Conservation (phyloP, 2,797 vertebrate genomes). For the Crax fasciolata region DNA sequence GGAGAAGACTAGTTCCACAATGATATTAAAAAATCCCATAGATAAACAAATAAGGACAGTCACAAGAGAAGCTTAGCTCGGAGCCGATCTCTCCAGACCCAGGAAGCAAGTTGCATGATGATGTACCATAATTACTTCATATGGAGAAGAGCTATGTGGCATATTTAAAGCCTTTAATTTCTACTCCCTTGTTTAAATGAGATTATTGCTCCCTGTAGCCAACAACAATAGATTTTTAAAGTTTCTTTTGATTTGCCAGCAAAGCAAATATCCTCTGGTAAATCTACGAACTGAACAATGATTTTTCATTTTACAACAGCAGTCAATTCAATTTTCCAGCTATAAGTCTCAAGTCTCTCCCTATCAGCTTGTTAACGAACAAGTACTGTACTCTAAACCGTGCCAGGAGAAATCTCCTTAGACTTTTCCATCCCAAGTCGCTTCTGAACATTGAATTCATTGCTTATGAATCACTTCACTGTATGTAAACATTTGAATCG, state of each 20-base stretch:
- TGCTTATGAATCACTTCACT: constrained; percentile 38
- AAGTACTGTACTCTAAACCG: not conserved
- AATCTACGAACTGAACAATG: constrained; percentile 31
- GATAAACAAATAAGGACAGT: not conserved
- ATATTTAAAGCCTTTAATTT: constrained; percentile 21
- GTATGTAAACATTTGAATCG: constrained; percentile 57
- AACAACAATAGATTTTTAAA: constrained; percentile 21
- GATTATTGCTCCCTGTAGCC: constrained; percentile 17
- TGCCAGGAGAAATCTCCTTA: not conserved
- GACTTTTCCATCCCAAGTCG: constrained; percentile 8
- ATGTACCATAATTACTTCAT: constrained; percentile 1
- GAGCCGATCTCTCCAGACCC: not conserved
- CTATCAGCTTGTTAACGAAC: constrained; percentile 38
- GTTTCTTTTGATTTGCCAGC: constrained; percentile 17
- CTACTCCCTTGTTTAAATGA: constrained; percentile 29
- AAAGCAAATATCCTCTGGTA: constrained; percentile 51
- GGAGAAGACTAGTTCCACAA: not conserved
- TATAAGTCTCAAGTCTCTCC: constrained; percentile 51
- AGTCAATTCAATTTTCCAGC: constrained; percentile 68
- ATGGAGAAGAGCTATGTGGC: not conserved
- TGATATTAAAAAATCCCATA: not conserved
- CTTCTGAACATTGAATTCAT: constrained; percentile 16
- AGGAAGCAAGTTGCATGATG: not conserved
- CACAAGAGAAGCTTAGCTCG: not conserved
- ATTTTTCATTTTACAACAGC: constrained; percentile 55